A percentile compares a stretch with the other conserved stretches of the same genome.
phyloP scores from a whole-genome alignment of 2,797 vertebrate species.

The Todus mexicanus region DNA sequence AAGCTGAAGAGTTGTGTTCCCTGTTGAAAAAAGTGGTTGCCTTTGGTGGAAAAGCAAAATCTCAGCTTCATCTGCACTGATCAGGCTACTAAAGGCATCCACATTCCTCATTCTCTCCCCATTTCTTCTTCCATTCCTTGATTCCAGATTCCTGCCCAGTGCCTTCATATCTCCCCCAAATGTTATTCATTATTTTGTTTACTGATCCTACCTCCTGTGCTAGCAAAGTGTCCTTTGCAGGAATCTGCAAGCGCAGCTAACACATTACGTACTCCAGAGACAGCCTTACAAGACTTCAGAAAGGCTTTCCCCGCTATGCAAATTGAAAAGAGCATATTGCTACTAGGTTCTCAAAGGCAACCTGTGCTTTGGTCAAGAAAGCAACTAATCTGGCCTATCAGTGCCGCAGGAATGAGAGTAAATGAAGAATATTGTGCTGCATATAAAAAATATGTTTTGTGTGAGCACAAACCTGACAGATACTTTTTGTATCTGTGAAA shows the following conservation, averaged over 20 bases:
- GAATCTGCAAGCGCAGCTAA: not conserved
- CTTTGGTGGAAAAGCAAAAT: not conserved
- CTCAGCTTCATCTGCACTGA: not conserved
- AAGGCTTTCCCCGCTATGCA: not conserved
- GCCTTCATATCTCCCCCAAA: not conserved
- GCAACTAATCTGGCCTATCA: not conserved
- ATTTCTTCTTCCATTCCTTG: not conserved
- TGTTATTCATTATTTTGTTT: not conserved
- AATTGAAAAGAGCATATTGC: not conserved
- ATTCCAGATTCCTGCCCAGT: not conserved
- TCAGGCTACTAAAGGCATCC: not conserved
- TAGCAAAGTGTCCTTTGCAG: not conserved
- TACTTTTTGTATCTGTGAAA: not conserved
- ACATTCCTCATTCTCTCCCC: not conserved
- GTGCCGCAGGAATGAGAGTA: not conserved
- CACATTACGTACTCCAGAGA: not conserved
- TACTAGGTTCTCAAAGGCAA: not conserved
- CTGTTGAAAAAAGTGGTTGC: not conserved
- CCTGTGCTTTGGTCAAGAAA: not conserved
- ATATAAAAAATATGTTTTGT: not conserved
- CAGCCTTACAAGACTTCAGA: not conserved
- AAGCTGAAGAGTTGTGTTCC: not conserved
- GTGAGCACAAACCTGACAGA: not conserved
- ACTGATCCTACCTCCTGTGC: not conserved
- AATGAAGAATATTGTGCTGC: not conserved